Conservation (phyloP, 2,113 vertebrate genomes). For the Lepus europaeus region DNA sequence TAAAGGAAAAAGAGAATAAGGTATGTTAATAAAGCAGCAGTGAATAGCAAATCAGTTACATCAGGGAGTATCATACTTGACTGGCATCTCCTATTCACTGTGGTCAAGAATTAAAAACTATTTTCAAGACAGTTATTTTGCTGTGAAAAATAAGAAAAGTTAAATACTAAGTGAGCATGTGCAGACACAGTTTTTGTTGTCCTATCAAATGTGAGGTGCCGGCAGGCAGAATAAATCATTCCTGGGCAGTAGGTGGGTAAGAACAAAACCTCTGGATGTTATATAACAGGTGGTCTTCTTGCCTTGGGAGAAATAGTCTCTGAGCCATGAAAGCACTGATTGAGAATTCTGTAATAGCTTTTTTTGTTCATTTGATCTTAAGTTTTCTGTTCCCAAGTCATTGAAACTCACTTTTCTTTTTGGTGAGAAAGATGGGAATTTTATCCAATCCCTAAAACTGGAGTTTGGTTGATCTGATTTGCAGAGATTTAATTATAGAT, state of each 20-base stretch:
- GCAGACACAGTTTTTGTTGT: slow-evolving; percentile 67
- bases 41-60: slow-evolving; percentile 55
- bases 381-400: not conserved
- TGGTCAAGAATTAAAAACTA: slow-evolving; percentile 50
- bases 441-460: not conserved
- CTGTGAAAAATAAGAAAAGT: slow-evolving; percentile 59
- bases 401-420: slow-evolving; percentile 17
- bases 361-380: not conserved
- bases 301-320: slow-evolving; percentile 12
- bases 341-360: not conserved
- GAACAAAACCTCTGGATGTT: not conserved
- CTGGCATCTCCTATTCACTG: slow-evolving; percentile 34
- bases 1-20: slow-evolving; percentile 82
- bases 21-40: slow-evolving; percentile 58
- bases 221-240: slow-evolving; percentile 49
- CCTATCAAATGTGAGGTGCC: slow-evolving; percentile 26
- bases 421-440: slow-evolving; percentile 15
- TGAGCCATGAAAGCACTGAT: not conserved
- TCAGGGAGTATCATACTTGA: slow-evolving; percentile 41
- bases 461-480: not conserved
- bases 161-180: slow-evolving; percentile 43
- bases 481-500: not conserved
- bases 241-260: not conserved
- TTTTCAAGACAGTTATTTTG: slow-evolving; percentile 67
- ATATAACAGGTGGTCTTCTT: not conserved